Percentiles rank a stretch among this genome's conserved stretches.
phyloP scores from a whole-genome alignment of 1,140 invertebrate genomes.

The Drosophila busckii region DNA sequence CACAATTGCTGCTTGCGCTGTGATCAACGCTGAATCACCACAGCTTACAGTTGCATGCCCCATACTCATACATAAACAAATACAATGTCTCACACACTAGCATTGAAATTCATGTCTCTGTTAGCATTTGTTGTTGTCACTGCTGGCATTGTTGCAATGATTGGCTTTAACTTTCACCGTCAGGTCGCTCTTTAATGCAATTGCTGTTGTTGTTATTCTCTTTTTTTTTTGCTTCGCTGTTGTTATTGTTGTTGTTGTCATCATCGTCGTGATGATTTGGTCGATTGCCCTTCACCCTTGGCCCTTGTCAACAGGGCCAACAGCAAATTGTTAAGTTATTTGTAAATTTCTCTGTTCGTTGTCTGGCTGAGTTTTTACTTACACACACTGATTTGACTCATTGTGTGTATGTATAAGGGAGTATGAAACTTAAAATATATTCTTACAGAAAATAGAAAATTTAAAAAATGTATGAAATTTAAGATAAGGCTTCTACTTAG shows the following conservation, averaged over 20 bases:
- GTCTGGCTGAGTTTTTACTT: conserved; percentile 13
- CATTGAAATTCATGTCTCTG: conserved; percentile 71
- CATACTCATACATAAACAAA: neutral
- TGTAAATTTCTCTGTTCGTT: conserved; percentile 61
- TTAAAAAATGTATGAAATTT: too few species aligned
- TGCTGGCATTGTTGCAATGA: conserved; percentile 57
- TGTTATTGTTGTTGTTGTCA: conserved; percentile 5
- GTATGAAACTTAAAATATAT: too few species aligned
- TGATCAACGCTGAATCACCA: neutral
- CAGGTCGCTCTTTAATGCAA: conserved; percentile 32
- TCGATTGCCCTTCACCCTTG: conserved; percentile 26
- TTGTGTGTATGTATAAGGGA: neutral
- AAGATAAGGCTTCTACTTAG: too few species aligned
- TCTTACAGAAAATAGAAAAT: neutral
- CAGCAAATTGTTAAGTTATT: conserved; percentile 74
- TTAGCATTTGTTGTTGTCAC: conserved; percentile 48
- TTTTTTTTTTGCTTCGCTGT: neutral
- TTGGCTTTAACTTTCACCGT: conserved; percentile 67
- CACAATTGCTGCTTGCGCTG: too few species aligned
- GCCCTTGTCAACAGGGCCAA: conserved; percentile 47
- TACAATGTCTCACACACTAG: conserved; percentile 26
- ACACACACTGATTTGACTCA: neutral
- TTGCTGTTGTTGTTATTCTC: conserved; percentile 12
- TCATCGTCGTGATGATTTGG: conserved; percentile 37
- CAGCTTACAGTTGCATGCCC: conserved; percentile 12